Percentiles rank a stretch among this genome's conserved stretches.
These are phyloP conservation scores for Puffinus mauretanicus DNA, from an alignment of 2,113 vertebrate genomes.

Conservation along the genomic window DNA sequence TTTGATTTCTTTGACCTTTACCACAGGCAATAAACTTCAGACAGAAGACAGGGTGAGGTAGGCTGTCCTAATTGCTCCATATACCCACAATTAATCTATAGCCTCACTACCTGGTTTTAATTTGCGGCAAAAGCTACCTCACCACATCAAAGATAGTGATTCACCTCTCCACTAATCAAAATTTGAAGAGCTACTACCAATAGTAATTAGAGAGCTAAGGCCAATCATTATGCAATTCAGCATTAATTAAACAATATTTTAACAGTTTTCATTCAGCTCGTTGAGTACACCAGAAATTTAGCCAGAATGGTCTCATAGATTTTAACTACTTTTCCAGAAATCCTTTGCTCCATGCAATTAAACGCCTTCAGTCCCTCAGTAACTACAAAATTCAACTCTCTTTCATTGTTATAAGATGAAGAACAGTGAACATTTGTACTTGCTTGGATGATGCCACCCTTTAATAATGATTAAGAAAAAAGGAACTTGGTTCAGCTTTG, in stretches of 20 bases:
- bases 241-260: conserved; percentile 56
- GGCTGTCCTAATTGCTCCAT: conserved; percentile 35
- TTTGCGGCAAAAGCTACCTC: conserved; percentile 21
- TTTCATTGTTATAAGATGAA: not conserved
- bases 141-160: conserved; percentile 50
- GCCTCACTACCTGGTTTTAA: conserved; percentile 39
- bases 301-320: not conserved
- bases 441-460: not conserved
- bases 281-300: not conserved
- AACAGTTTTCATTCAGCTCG: not conserved
- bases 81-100: conserved; percentile 53
- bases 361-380: not conserved
- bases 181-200: conserved; percentile 52
- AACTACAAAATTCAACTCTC: not conserved
- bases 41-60: not conserved
- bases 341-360: not conserved
- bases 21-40: conserved; percentile 34
- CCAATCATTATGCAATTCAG: conserved; percentile 38
- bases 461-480: not conserved
- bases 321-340: conserved; percentile 25
- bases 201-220: conserved; percentile 49
- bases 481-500: not conserved
- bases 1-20: conserved; percentile 47
- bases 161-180: conserved; percentile 61
- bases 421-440: not conserved